These are phyloP conservation scores for Sylvietta virens DNA, from an alignment of 2,113 vertebrate species.

Conservation along the genomic window DNA sequence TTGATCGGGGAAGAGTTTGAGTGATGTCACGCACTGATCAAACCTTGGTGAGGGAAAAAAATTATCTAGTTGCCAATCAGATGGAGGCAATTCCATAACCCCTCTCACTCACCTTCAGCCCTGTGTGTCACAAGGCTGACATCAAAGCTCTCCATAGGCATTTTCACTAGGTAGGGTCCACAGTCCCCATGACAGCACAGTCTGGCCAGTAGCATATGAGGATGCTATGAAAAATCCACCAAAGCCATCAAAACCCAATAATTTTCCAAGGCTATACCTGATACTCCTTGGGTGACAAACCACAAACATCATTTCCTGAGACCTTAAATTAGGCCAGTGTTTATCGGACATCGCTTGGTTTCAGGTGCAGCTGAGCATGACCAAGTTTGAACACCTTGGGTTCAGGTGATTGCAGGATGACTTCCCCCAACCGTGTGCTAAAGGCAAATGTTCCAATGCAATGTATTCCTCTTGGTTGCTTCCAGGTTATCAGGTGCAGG, in stretches of 20 bases:
- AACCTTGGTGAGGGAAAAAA: not conserved
- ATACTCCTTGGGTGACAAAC: not conserved
- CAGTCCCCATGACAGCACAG: not conserved
- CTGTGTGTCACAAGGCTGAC: not conserved
- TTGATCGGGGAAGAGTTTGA: fast-evolving
- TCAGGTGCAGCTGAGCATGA: not conserved
- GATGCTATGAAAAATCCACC: not conserved
- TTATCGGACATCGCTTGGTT: not conserved
- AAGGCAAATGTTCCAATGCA: not conserved
- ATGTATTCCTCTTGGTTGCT: not conserved
- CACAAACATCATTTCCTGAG: not conserved
- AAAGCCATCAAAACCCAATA: not conserved
- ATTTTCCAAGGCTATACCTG: not conserved
- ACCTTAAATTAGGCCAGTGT: not conserved
- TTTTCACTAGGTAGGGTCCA: not conserved
- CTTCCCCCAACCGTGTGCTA: fast-evolving
- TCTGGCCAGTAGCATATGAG: not conserved
- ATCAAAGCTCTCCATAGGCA: not conserved
- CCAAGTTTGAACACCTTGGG: not conserved
- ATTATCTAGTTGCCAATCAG: not conserved
- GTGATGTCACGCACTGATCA: too few species aligned
- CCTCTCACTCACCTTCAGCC: not conserved
- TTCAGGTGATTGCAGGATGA: not conserved
- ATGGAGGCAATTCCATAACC: not conserved
- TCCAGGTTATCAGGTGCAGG: conserved; percentile 70